Conservation (phyloP, 2,888 invertebrate genomes). For the Eupithecia centaureata region DNA sequence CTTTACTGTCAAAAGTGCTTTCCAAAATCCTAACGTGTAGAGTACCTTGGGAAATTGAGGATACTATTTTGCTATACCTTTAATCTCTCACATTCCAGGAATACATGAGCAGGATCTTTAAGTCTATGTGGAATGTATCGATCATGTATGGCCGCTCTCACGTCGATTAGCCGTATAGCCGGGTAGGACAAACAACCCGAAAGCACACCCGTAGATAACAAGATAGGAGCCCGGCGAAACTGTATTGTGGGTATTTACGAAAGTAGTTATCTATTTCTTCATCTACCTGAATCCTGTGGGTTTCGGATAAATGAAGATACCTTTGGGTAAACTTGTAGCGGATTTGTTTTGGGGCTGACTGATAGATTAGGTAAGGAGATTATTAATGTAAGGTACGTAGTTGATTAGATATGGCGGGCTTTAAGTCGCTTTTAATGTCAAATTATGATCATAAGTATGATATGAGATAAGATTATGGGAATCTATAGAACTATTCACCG, state of each 20-base stretch:
- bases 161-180: slow-evolving; percentile 51
- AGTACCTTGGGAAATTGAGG: background rate
- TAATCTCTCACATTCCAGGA: background rate
- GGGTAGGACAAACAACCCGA: slow-evolving; percentile 47
- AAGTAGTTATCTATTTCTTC: slow-evolving; percentile 4
- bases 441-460: background rate
- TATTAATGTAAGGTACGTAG: background rate
- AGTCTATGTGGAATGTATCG: background rate
- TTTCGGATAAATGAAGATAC: slow-evolving; percentile 43
- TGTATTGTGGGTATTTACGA: slow-evolving; percentile 14
- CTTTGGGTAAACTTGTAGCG: slow-evolving; percentile 1
- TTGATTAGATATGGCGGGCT: background rate
- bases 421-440: background rate
- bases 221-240: slow-evolving; percentile 30
- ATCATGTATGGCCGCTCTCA: slow-evolving; percentile 2
- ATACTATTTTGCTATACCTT: too few species aligned
- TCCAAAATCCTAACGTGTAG: too few species aligned
- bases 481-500: background rate
- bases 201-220: slow-evolving; percentile 39
- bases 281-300: slow-evolving; percentile 5
- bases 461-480: background rate
- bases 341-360: slow-evolving; percentile 10
- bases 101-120: background rate
- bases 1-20: too few species aligned
- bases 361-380: slow-evolving; percentile 12